Evolutionary conservation across 2,113 vertebrate species (phyloP).

Genomic region (Prunella himalayana): DNA sequence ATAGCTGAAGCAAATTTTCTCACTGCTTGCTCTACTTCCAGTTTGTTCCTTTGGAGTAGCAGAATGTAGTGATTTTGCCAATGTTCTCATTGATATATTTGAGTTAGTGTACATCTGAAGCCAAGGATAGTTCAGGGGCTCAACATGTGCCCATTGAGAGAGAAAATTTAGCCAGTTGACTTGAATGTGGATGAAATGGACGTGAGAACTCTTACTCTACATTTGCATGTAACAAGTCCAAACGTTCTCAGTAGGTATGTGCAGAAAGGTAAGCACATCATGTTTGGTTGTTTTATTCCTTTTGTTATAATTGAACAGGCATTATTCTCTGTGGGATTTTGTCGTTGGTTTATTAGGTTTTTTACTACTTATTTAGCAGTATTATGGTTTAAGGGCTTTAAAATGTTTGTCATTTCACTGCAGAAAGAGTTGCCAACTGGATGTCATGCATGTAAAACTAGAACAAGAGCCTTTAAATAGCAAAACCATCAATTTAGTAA

Average conservation of each 20-base stretch:
- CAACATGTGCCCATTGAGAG: background rate
- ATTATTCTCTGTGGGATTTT: background rate
- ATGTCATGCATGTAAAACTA: conserved; percentile 10
- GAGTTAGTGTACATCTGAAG: background rate
- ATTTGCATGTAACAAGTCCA: background rate
- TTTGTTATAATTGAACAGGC: background rate
- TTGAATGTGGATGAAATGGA: background rate
- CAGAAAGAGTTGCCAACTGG: conserved; percentile 1
- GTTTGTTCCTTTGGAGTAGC: background rate
- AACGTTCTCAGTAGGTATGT: background rate
- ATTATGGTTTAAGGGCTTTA: background rate
- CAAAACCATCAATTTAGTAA: background rate
- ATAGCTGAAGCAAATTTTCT: background rate
- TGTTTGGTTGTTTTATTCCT: background rate
- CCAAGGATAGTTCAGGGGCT: background rate
- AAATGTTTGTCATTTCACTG: background rate
- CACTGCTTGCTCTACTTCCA: background rate
- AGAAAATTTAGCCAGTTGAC: background rate
- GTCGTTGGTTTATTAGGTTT: accelerated
- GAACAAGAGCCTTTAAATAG: conserved; percentile 17
- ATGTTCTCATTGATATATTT: background rate
- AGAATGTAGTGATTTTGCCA: background rate
- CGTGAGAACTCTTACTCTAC: background rate
- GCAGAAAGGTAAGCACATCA: background rate
- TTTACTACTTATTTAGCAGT: background rate